Conservation (phyloP, 2,797 vertebrate genomes). For the Ispidina picta region DNA sequence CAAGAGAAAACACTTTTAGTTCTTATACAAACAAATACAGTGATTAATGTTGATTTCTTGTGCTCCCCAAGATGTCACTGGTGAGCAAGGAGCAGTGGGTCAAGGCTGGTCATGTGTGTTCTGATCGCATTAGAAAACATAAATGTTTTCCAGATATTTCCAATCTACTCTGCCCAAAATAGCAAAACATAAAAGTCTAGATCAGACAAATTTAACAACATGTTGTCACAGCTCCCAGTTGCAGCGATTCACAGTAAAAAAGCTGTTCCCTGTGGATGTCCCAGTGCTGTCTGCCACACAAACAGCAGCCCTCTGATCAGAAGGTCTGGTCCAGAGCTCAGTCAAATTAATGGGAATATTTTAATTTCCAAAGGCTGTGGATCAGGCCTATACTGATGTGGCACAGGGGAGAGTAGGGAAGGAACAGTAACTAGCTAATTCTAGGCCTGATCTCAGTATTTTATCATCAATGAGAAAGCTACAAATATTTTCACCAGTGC, state of each 20-base stretch:
- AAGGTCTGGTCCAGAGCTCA: neutral
- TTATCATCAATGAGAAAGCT: neutral
- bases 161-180: slow-evolving; percentile 12
- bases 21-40: slow-evolving; percentile 9
- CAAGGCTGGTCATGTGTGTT: neutral
- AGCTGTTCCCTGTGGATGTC: neutral
- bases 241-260: neutral
- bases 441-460: neutral
- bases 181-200: neutral
- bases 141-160: slow-evolving; percentile 10
- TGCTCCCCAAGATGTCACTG: neutral
- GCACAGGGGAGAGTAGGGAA: neutral
- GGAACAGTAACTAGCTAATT: neutral
- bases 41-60: neutral
- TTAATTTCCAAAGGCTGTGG: neutral
- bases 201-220: neutral
- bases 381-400: neutral
- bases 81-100: neutral
- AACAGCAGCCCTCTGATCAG: neutral
- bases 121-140: slow-evolving; percentile 16
- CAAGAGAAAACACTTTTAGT: slow-evolving; percentile 26
- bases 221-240: neutral
- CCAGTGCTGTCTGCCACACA: neutral
- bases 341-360: neutral
- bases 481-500: neutral